phyloP scores from a whole-genome alignment of 2,888 invertebrate genomes.

The Griposia aprilina region DNA sequence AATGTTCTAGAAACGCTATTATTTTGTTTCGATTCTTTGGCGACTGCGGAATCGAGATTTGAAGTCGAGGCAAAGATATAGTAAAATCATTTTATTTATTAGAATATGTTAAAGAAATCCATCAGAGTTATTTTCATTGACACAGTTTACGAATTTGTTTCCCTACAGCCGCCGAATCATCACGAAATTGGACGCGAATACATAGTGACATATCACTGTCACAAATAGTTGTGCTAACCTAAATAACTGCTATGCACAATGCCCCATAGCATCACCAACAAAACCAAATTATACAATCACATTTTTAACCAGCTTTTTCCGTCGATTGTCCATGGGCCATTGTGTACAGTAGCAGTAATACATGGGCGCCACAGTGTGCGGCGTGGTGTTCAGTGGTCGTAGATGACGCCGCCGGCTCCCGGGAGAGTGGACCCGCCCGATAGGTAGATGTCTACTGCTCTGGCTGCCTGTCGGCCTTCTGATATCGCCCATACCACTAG shows the following conservation, averaged over 20 bases:
- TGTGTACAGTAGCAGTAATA: constrained; percentile 53
- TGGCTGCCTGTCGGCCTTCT: constrained; percentile 99
- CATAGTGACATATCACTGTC: constrained; percentile 52
- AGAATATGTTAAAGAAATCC: neutral
- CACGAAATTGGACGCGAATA: constrained; percentile 59
- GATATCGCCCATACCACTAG: constrained; percentile 99
- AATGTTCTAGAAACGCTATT: constrained; percentile 51
- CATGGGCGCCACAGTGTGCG: constrained; percentile 17
- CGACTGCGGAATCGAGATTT: constrained; percentile 41
- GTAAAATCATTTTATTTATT: neutral
- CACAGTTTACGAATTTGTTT: neutral
- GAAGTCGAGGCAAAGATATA: neutral
- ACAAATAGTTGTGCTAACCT: constrained; percentile 55
- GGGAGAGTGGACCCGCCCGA: constrained; percentile 95
- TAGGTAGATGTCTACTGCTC: constrained; percentile 97
- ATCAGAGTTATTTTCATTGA: neutral
- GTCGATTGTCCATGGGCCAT: neutral
- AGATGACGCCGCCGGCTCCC: constrained; percentile 97
- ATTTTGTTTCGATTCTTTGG: constrained; percentile 18
- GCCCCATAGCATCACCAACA: constrained; percentile 2
- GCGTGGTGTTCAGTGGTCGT: constrained; percentile 74
- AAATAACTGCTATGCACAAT: constrained; percentile 52
- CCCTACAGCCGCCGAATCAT: constrained; percentile 35
- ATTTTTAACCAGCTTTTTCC: neutral
- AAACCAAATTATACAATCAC: neutral